phyloP scores from a whole-genome alignment of 2,888 invertebrate genomes.

The Drosophila meridiana region DNA sequence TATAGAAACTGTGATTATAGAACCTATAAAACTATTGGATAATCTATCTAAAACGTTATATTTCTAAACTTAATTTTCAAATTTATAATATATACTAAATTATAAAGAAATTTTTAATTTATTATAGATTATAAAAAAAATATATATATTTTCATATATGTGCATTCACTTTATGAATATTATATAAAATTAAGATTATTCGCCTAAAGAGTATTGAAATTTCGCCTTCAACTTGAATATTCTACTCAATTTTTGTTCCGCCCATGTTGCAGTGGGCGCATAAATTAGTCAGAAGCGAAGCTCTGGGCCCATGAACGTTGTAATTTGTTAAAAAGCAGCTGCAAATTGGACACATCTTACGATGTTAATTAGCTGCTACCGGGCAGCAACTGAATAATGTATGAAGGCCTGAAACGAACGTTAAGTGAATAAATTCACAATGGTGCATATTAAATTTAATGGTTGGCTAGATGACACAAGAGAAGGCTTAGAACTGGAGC shows the following conservation, averaged over 20 bases:
- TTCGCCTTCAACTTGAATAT: not conserved
- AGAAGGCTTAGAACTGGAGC: slow-evolving; percentile 4
- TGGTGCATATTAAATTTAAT: slow-evolving; percentile 21
- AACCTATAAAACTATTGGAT: no score
- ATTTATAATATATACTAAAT: not conserved
- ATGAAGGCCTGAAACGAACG: slow-evolving; percentile 35
- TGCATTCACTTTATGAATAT: no score
- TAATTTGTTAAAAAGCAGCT: slow-evolving; percentile 56
- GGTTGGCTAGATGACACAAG: slow-evolving; percentile 22
- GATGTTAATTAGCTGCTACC: slow-evolving; percentile 54
- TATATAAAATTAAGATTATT: not conserved
- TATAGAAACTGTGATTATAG: no score
- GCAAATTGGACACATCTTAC: slow-evolving; percentile 60
- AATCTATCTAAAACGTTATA: no score
- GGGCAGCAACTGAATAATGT: slow-evolving; percentile 52
- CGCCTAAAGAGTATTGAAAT: slow-evolving; percentile 25
- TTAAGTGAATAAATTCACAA: slow-evolving; percentile 36
- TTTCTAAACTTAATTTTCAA: no score
- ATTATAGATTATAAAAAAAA: not conserved
- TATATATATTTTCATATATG: not conserved
- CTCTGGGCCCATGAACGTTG: slow-evolving; percentile 41
- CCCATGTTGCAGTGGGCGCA: slow-evolving; percentile 60
- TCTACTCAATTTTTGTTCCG: slow-evolving; percentile 10
- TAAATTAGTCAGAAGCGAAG: slow-evolving; percentile 63
- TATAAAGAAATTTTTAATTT: not conserved